Conservation (phyloP, 2,797 vertebrate species). For the Neomorphus geoffroyi region DNA sequence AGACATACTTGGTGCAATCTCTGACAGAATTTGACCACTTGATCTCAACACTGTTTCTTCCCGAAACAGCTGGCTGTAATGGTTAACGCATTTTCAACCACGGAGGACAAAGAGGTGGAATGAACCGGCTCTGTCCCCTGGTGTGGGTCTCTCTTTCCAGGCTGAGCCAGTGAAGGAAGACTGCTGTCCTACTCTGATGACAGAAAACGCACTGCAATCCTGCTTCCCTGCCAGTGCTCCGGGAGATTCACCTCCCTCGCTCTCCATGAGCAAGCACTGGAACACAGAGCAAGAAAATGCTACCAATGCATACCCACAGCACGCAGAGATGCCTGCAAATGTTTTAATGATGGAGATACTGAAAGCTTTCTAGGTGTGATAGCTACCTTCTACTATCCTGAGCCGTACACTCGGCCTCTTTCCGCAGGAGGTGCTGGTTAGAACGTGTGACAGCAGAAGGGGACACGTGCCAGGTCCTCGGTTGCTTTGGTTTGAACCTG, state of each 20-base stretch:
- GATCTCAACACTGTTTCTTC: not conserved
- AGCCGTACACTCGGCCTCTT: accelerated
- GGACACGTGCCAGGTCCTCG: not conserved
- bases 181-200: not conserved
- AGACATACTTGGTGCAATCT: not conserved
- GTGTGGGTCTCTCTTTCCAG: not conserved
- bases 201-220: not conserved
- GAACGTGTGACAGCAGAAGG: not conserved
- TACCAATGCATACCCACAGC: not conserved
- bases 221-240: accelerated
- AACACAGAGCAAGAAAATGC: not conserved
- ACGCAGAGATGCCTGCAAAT: not conserved
- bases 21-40: not conserved
- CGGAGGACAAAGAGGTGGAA: not conserved
- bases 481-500: not conserved
- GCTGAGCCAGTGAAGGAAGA: not conserved
- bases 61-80: not conserved
- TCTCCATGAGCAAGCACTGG: not conserved
- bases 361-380: accelerated
- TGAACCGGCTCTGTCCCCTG: not conserved
- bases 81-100: not conserved
- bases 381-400: not conserved
- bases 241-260: not conserved
- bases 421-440: too few species aligned
- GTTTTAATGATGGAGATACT: not conserved